Evolutionary conservation across 2,797 vertebrate genomes (phyloP).

Genomic region (Cuniculus paca): DNA sequence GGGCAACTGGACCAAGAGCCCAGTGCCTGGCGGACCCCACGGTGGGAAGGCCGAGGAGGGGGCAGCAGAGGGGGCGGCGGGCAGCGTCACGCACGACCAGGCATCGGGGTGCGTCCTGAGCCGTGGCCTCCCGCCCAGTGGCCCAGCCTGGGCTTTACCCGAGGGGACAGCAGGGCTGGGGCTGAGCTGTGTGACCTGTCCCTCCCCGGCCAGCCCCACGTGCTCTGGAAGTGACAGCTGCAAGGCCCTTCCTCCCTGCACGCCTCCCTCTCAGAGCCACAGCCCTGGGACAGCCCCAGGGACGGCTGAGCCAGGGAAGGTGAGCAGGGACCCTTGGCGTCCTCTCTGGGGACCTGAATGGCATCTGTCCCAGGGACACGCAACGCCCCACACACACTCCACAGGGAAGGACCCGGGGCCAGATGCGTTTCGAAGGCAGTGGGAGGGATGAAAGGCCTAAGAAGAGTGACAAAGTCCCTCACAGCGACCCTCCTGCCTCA

Average conservation of each 20-base stretch:
- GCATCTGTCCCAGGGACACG: background rate
- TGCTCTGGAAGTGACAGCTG: background rate
- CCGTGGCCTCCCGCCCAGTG: background rate
- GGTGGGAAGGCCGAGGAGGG: background rate
- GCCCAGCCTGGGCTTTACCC: background rate
- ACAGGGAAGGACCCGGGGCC: background rate
- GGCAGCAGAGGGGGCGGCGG: background rate
- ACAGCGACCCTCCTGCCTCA: background rate
- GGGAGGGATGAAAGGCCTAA: background rate
- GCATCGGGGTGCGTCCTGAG: background rate
- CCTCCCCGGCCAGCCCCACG: background rate
- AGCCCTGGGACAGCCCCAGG: background rate
- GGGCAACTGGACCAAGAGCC: fast-evolving
- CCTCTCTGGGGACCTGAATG: background rate
- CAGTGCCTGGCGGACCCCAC: background rate
- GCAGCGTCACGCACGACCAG: background rate
- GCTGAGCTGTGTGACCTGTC: background rate
- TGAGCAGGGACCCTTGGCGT: background rate
- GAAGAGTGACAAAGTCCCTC: background rate
- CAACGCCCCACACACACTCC: background rate
- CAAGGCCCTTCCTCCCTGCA: background rate
- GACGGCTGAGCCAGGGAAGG: background rate
- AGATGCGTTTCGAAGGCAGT: too few relatives aligned
- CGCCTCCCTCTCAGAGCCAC: background rate
- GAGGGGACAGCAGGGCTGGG: background rate